A percentile compares a stretch with the other conserved stretches of the same genome.
Evolutionary conservation across 2,113 vertebrate species (phyloP).

Genomic region (Macrotis lagotis): DNA sequence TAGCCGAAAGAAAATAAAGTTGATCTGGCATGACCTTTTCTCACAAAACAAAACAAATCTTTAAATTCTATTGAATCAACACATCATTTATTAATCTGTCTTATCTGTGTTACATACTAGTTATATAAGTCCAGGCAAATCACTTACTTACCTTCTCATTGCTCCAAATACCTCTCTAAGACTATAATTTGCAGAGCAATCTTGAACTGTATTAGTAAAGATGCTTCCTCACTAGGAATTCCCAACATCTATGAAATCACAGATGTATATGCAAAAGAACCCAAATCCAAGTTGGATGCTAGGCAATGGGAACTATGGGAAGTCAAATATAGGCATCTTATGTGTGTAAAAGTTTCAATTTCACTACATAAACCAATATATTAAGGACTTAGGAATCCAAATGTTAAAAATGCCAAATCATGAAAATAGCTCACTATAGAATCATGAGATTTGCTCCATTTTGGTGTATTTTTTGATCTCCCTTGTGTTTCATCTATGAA

Average conservation of each 20-base stretch:
- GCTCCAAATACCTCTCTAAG: neutral
- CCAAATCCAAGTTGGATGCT: neutral
- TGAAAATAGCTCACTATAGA: neutral
- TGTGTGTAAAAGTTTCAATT: neutral
- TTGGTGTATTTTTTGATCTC: neutral
- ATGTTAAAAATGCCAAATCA: neutral
- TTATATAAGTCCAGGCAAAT: neutral
- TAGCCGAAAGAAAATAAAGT: neutral
- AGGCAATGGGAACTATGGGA: neutral
- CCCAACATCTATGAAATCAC: neutral
- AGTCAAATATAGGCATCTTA: neutral
- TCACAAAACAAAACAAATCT: neutral
- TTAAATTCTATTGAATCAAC: neutral
- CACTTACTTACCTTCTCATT: neutral
- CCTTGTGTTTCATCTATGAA: neutral
- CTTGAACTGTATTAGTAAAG: neutral
- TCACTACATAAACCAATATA: neutral
- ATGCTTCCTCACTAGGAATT: neutral
- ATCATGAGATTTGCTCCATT: neutral
- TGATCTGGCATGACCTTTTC: neutral
- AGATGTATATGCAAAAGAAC: neutral
- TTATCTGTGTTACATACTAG: neutral
- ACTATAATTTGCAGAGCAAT: neutral
- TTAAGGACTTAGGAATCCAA: neutral
- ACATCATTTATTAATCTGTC: neutral